Conservation (phyloP, 2,888 invertebrate species). For the Hipparchia semele region DNA sequence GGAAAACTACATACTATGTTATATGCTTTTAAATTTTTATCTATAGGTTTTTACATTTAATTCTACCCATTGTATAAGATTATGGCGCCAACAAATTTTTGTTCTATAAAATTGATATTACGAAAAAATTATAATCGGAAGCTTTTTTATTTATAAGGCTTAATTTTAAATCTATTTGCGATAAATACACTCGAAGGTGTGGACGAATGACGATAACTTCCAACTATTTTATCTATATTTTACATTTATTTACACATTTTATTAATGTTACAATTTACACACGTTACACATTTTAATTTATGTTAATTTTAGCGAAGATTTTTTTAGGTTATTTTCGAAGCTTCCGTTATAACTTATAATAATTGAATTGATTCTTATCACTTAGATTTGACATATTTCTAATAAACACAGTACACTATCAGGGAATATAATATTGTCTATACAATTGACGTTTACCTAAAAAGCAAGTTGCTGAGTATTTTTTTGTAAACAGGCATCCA, state of each 20-base stretch:
- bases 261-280: constrained; percentile 33
- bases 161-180: constrained; percentile 45
- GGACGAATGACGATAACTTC: constrained; percentile 72
- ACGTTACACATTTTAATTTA: constrained; percentile 21
- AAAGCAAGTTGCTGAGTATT: constrained; percentile 23
- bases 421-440: constrained; percentile 69
- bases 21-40: constrained; percentile 16
- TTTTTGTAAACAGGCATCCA: constrained; percentile 21
- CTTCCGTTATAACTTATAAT: constrained; percentile 33
- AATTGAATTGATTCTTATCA: not conserved
- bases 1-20: constrained; percentile 25
- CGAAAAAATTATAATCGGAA: not conserved
- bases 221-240: constrained; percentile 48
- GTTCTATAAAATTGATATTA: not conserved
- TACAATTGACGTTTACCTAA: constrained; percentile 63
- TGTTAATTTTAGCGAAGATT: constrained; percentile 42
- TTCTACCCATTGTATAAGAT: constrained; percentile 8
- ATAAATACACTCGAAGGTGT: constrained; percentile 62
- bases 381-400: not conserved
- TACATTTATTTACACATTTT: constrained; percentile 42
- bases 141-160: constrained; percentile 23
- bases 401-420: not conserved
- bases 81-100: not conserved
- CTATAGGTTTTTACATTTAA: constrained; percentile 32
- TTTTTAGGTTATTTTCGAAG: constrained; percentile 39